phyloP scores from a whole-genome alignment of 2,797 vertebrate species.

The Poecile montanus region DNA sequence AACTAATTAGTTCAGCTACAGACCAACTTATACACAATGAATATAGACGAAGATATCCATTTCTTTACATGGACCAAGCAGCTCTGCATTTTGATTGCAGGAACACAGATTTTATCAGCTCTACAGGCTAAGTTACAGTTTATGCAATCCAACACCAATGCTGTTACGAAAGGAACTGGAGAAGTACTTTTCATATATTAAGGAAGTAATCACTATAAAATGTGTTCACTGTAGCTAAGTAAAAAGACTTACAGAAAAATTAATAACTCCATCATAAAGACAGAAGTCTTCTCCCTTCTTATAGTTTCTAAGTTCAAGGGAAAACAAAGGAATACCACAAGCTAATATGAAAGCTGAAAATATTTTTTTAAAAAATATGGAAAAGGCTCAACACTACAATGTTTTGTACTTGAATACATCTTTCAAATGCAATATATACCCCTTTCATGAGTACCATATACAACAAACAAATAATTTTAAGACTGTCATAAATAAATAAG shows the following conservation, averaged over 20 bases:
- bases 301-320: not conserved
- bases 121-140: not conserved
- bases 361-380: not conserved
- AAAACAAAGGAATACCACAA: not conserved
- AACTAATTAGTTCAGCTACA: not conserved
- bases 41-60: not conserved
- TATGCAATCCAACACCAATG: not conserved
- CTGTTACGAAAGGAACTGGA: not conserved
- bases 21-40: not conserved
- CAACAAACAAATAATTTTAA: not conserved
- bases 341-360: not conserved
- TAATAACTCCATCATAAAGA: not conserved
- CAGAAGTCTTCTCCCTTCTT: not conserved
- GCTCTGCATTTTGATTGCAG: not conserved
- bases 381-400: not conserved
- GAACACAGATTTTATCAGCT: not conserved
- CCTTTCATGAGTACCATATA: not conserved
- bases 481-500: not conserved
- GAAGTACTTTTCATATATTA: not conserved
- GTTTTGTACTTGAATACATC: not conserved
- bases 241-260: not conserved
- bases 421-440: not conserved
- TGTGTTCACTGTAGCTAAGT: not conserved
- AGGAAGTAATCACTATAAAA: not conserved
- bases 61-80: not conserved